Evolutionary conservation across 2,113 vertebrate species (phyloP), one percentile per base, ranked within the genome.

Genomic region (Blennius ocellaris): DNA sequence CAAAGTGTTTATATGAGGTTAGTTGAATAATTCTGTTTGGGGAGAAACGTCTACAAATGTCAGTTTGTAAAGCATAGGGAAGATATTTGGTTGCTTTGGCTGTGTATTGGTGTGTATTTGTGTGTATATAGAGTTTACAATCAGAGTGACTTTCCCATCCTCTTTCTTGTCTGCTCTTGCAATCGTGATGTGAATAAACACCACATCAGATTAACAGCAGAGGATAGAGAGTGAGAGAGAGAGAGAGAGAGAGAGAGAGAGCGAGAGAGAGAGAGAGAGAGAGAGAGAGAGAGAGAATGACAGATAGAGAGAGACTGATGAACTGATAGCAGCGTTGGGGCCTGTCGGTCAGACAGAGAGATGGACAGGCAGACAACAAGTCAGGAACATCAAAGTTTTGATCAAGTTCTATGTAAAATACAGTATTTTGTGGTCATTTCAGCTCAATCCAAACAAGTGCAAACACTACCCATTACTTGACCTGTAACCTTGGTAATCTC

Each of bases 391-490:
- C 5, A 5, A 40, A 43, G 16, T n/a, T 48, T 77, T 67, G 69
- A 69, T 37, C 6, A 12, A 12, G 55, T 65, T 38, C 57, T 39
- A 39, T 55, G 5, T 39, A 55, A 54, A 56, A 78, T 84, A 59
- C 67, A 8, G 68, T 81, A 78, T 87, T 86, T 76, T 79, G 60
- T 67, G 55, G 84, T 75, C 69, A 81, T 78, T 82, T 73, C 78
- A 37, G 37, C 54, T 65, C 57, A 70, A 86, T 60, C 67, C 4
- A 4, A 30, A 30, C 2, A 30, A 30, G 21, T 30, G 21, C 21
- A 30, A 30, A 30, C 21, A 30, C 21, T 4, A 30, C 21, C 21
- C 21, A 2, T 30, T 30, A 30, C 21, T 30, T 30, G 21, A 30
- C 21, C 21, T 30, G 2, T 30, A 30, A 30, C 21, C 21, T 30